phyloP scores from a whole-genome alignment of 2,888 invertebrate genomes.

The Sisyra nigra region DNA sequence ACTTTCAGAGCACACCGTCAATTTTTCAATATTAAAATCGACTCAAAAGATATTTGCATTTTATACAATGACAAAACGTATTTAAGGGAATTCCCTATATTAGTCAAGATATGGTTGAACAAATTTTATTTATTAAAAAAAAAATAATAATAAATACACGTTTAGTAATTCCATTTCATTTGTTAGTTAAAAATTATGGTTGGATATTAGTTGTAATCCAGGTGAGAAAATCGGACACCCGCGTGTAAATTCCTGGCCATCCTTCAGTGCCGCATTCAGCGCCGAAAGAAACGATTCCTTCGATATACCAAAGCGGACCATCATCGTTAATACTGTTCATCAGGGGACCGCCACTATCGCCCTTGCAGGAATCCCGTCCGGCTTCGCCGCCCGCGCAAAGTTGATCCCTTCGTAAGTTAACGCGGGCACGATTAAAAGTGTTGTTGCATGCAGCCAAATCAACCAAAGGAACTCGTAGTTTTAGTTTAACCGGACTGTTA shows the following conservation, averaged over 20 bases:
- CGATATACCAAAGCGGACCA: constrained; percentile 33
- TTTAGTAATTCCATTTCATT: not conserved
- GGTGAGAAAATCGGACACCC: constrained; percentile 37
- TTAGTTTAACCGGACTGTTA: constrained; percentile 43
- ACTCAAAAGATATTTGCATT: no score
- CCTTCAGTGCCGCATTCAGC: constrained; percentile 44
- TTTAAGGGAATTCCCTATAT: no score
- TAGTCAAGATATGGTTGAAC: no score
- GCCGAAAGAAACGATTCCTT: constrained; percentile 54
- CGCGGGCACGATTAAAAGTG: constrained; percentile 30
- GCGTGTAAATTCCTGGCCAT: constrained; percentile 52
- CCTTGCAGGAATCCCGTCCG: constrained; percentile 53
- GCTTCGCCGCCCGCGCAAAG: constrained; percentile 54
- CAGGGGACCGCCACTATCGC: constrained; percentile 64
- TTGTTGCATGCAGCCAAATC: constrained; percentile 31
- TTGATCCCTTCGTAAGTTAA: constrained; percentile 34
- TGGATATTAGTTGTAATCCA: constrained; percentile 36
- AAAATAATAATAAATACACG: not conserved
- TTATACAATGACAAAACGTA: no score
- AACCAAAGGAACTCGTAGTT: constrained; percentile 40
- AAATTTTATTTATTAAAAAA: not conserved
- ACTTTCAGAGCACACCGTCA: no score
- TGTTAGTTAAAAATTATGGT: not conserved
- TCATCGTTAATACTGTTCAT: constrained; percentile 34
- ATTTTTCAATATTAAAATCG: no score